These are phyloP conservation scores for Phrynocephalus guinanensis DNA, from an alignment of 2,797 vertebrate genomes.

Conservation along the genomic window DNA sequence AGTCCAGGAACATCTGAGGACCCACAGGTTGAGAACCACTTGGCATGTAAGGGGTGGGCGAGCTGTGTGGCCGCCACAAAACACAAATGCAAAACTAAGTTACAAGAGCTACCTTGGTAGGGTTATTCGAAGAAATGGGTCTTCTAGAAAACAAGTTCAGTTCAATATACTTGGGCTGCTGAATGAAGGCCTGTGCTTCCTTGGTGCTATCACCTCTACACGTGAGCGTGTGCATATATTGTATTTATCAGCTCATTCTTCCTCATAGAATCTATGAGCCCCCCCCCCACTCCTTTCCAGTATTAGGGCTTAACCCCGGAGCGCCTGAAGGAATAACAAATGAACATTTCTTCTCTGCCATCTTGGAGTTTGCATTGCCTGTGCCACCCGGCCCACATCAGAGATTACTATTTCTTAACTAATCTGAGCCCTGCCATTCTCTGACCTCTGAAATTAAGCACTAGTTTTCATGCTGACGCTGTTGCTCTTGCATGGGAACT, in stretches of 20 bases:
- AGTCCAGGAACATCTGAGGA: too few relatives aligned
- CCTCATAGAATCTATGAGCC: neutral
- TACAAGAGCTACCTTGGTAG: too few relatives aligned
- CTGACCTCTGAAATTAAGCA: neutral
- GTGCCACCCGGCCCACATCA: neutral
- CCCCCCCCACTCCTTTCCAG: neutral
- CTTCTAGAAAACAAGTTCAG: too few relatives aligned
- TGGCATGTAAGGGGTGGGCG: too few relatives aligned
- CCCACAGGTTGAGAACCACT: too few relatives aligned
- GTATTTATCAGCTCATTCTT: neutral
- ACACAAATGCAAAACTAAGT: too few relatives aligned
- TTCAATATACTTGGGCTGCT: neutral
- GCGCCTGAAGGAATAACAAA: neutral
- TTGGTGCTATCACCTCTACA: neutral
- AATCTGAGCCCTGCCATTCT: neutral
- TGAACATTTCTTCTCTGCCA: neutral
- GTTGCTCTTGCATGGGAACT: neutral
- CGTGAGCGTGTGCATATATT: neutral
- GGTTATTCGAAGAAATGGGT: neutral
- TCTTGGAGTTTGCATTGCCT: neutral
- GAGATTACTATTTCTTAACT: neutral
- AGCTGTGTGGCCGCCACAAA: too few relatives aligned
- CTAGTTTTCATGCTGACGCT: neutral
- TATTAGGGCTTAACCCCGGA: neutral
- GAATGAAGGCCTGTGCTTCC: neutral